Evolutionary conservation across 2,888 invertebrate genomes (phyloP), one percentile per base, ranked within the genome.

Genomic region (Tenthredo mesomela): DNA sequence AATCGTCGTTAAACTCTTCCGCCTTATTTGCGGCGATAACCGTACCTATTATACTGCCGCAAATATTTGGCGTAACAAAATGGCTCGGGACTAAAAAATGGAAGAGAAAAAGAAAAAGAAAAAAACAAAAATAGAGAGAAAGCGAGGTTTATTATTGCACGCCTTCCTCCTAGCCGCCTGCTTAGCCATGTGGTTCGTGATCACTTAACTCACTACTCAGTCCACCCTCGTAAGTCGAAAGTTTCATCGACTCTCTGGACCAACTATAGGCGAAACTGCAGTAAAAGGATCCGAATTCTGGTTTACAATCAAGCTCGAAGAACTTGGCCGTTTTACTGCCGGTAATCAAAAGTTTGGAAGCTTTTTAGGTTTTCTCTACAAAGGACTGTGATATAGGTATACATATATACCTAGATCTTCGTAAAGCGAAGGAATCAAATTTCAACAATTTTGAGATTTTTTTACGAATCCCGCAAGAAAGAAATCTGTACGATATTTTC

Each of bases 1-100:
- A 54, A 54, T 77, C 54, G 54, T 77, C 77, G 77, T 77, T 77
- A 77, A 77, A 77, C 77, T 77, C 77, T 77, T 77, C 77, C 77
- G 33, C 77, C 33, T 77, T 40, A 77, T 50, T 77, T 77, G 77
- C 33, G 33, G n/a, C 33, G 29, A 61, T 25, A 61, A 0, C 7
- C 25, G 29, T 77, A n/a, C n/a, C n/a, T n/a, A n/a, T n/a, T n/a
- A n/a, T n/a, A 77, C 29, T 2, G 18, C 29, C 18, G 75, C 75
- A 54, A 54, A 77, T 50, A 77, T 77, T 54, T 47, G 37, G 4
- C 40, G 25, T 40, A 73, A 21, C 71, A 40, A 73, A 73, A 73
- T 73, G n/a, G 12, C 43, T 12, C 0, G 33, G 37, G 18, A 33
- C 15, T 18, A 37, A 15, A 1, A 9, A 15, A 18, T 37, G n/a